Conservation (phyloP, 2,888 invertebrate genomes). For the Mesochorus sp. region DNA sequence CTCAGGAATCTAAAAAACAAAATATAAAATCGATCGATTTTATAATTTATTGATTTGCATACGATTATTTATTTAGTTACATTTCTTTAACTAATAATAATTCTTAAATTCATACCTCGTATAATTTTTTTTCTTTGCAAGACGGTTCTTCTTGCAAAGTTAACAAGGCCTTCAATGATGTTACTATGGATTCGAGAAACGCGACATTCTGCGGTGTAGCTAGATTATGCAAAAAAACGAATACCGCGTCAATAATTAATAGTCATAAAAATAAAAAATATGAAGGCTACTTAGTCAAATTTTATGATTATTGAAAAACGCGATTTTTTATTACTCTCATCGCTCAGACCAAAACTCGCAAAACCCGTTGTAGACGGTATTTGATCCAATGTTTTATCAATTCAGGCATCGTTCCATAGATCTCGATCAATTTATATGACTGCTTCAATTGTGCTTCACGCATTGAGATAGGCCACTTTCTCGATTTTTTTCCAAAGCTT, state of each 20-base stretch:
- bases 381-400: background rate
- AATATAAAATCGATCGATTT: background rate
- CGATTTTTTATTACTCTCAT: background rate
- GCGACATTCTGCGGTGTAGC: slow-evolving; percentile 40
- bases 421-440: background rate
- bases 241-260: background rate
- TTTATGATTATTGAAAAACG: background rate
- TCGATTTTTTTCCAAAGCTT: background rate
- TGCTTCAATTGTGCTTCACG: background rate
- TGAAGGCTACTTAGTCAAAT: background rate
- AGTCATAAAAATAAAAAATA: background rate
- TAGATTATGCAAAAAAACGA: slow-evolving; percentile 8
- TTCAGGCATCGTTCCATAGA: background rate
- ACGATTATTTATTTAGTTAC: background rate
- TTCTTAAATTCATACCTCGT: slow-evolving; percentile 1
- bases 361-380: background rate
- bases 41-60: background rate
- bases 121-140: background rate
- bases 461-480: background rate
- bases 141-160: background rate
- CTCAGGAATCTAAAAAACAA: slow-evolving; percentile 18
- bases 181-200: slow-evolving; percentile 33
- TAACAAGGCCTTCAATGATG: slow-evolving; percentile 13
- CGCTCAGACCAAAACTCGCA: background rate
- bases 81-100: background rate